Base-by-base conservation (phyloP, 2,797 vertebrate genomes). In the Hyperoplus immaculatus region DNA sequence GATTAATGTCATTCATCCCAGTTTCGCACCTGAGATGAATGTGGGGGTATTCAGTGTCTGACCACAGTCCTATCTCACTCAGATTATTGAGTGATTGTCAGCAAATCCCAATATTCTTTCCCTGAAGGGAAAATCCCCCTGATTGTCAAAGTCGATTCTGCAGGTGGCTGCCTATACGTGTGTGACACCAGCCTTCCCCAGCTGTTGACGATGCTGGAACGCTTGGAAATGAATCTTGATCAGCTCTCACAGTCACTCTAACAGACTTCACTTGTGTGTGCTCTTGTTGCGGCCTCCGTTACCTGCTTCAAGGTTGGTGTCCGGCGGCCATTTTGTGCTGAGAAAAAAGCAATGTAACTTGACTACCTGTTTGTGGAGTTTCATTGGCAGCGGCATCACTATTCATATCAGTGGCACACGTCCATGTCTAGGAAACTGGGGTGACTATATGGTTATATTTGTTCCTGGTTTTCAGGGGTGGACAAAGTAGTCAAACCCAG, bases 61-160 rank as follows among this genome's bases (percentile, higher is more conserved):
- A 56, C 64, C 43, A 16, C 16, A 8, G 68, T 21, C 29, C 72
- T 85, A 87, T 88, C 89, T 82, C 56, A 15, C 69, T 29, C 53
- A 50, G 51, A 82, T 83, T 85, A 83, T 21, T 92, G 89, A 90
- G 87, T 88, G 90, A 93, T 83, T 16, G 57, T 68, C 73, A 36
- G 72, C 81, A 75, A 82, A 88, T 90, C 87, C 75, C 62, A 74
- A 75, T 77, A 76, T 82, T 90, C 79, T 75, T 53, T 60, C 53
- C 59, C 63, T 46, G 54, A 55, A 74, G 89, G 29, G 91, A 91
- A 92, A 94, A 83, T 84, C 85, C 91, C 92, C 88, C 71, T 36
- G 61, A 57, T 60, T 60, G 71, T 60, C 46, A 21, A 87, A 81
- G 82, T 68, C 63, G 64, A 6, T 2, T 16, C 60, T 69, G 62